Base-by-base conservation (phyloP, 1,140 invertebrate genomes). In the Phortica variegata region DNA sequence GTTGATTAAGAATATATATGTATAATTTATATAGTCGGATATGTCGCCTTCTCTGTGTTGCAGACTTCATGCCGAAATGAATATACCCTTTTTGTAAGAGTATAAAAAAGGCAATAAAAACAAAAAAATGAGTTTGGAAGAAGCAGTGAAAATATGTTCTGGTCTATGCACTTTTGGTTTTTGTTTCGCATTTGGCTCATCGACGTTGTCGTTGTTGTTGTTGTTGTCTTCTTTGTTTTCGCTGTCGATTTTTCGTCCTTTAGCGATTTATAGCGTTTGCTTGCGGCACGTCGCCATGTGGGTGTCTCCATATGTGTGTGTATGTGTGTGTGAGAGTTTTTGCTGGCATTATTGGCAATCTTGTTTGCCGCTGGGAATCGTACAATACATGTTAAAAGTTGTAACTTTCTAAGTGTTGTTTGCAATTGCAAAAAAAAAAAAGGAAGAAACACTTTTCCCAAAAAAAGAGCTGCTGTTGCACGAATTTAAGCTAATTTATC, bases 301-400 rank as follows among this genome's bases (percentile, higher is more conserved):
- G n/a, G n/a, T n/a, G n/a, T n/a, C n/a, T n/a, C n/a, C n/a, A n/a
- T n/a, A n/a, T 29, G 6, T 34, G 33, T 34, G 33, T 34, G 33
- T 34, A 15, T 6, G 33, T 34, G 13, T 34, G 33, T 45, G 33
- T 53, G 41, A 55, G 56, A 34, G n/a, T n/a, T n/a, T n/a, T n/a
- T 29, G 43, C 58, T 58, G 49, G 58, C 55, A 58, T 58, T 58
- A n/a, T 53, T 52, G 56, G 55, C 56, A 58, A 50, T 42, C 42
- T 53, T 58, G 55, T 49, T 53, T 58, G 33, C 4, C 3, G 4
- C 33, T 15, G n/a, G n/a, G n/a, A n/a, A n/a, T n/a, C n/a, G n/a
- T n/a, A n/a, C n/a, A n/a, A n/a, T n/a, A n/a, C 16, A n/a, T 34
- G 33, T 34, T 34, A 34, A 34, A 34, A 15, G 4, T 58, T n/a